Percentiles rank a stretch among this genome's conserved stretches.
phyloP scores from a whole-genome alignment of 2,113 vertebrate species.

The Trachemys scripta region DNA sequence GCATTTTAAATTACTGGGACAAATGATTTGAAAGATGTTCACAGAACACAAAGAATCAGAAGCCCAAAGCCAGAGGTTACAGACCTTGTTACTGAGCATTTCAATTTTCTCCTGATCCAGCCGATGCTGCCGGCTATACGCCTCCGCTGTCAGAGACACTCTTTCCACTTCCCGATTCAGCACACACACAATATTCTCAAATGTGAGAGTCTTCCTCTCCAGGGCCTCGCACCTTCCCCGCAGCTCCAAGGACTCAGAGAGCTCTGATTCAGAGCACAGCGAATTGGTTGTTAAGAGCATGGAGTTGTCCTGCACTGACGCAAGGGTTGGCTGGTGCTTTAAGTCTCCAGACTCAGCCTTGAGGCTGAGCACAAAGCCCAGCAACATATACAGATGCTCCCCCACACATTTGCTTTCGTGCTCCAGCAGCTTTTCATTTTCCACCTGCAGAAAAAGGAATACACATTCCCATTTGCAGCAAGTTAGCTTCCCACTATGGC shows the following conservation, averaged over 20 bases:
- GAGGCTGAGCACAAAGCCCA: slow-evolving; percentile 78
- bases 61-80: neutral
- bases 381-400: slow-evolving; percentile 89
- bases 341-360: slow-evolving; percentile 17
- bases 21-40: neutral
- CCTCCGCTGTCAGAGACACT: slow-evolving; percentile 84
- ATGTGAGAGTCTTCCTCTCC: slow-evolving; percentile 87
- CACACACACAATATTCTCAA: slow-evolving; percentile 94
- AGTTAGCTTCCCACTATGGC: neutral
- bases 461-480: neutral
- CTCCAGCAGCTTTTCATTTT: slow-evolving; percentile 83
- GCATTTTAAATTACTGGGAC: neutral
- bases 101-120: slow-evolving; percentile 92
- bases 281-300: neutral
- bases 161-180: slow-evolving; percentile 93
- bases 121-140: slow-evolving; percentile 87
- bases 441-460: slow-evolving; percentile 79
- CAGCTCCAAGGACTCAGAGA: slow-evolving; percentile 78
- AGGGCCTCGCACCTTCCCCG: slow-evolving; percentile 85
- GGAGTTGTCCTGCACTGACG: slow-evolving; percentile 25
- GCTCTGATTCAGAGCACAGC: neutral
- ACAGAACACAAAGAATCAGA: neutral
- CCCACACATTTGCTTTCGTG: slow-evolving; percentile 84
- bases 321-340: neutral
- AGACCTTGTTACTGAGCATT: slow-evolving; percentile 87